Conservation (phyloP, 2,888 invertebrate genomes). For the Venusia cambrica region DNA sequence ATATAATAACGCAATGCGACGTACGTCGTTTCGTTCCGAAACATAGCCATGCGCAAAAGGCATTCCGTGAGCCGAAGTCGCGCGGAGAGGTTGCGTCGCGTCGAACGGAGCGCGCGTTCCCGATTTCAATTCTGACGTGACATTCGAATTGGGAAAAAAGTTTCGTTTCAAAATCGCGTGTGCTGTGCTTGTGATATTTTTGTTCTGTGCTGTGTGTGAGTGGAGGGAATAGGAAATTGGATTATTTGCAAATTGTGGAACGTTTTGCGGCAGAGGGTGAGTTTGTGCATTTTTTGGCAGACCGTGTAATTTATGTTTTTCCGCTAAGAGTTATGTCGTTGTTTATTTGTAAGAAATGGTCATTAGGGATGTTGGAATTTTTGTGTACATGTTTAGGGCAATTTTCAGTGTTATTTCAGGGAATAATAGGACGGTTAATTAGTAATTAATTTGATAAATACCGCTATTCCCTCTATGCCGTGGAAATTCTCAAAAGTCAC, state of each 20-base stretch:
- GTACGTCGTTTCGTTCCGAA: conserved; percentile 62
- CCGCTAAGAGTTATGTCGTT: conserved; percentile 1
- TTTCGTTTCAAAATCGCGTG: conserved; percentile 1
- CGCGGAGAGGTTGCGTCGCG: conserved; percentile 27
- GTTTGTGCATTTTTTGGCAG: conserved; percentile 21
- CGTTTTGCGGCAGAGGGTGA: conserved; percentile 25
- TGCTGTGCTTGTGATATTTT: conserved; percentile 5
- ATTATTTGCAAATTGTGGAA: conserved; percentile 22
- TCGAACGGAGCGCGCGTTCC: conserved; percentile 7
- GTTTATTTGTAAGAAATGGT: conserved; percentile 1
- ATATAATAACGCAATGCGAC: conserved; percentile 74
- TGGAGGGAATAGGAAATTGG: conserved; percentile 14
- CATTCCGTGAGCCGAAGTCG: conserved; percentile 49
- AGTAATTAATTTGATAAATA: too few relatives aligned
- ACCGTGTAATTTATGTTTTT: conserved; percentile 6
- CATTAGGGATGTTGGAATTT: conserved; percentile 1
- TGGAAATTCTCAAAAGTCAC: too few relatives aligned
- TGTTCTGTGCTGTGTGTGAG: conserved; percentile 17
- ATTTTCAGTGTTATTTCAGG: too few relatives aligned
- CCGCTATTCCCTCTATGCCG: too few relatives aligned
- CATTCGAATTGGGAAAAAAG: conserved; percentile 10
- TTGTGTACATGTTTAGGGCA: too few relatives aligned
- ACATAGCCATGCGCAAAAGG: conserved; percentile 71
- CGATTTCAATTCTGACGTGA: conserved; percentile 9
- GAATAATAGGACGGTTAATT: too few relatives aligned